These are phyloP conservation scores for Bugula neritina DNA, from an alignment of 2,888 invertebrate species.

Conservation along the genomic window DNA sequence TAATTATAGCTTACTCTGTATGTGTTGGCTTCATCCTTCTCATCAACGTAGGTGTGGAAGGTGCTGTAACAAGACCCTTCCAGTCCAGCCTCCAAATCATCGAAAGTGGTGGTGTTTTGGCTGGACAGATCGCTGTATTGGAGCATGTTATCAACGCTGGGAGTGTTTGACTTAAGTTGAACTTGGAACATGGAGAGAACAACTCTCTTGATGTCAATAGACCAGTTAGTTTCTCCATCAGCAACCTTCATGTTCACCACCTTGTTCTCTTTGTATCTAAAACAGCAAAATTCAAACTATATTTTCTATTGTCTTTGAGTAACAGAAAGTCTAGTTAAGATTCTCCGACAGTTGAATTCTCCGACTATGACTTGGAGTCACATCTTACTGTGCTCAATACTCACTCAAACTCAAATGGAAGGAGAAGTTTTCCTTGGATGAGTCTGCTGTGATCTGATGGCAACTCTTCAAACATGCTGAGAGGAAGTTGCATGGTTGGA, in stretches of 20 bases:
- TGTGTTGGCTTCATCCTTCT: not conserved
- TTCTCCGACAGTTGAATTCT: too few relatives aligned
- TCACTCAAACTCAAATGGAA: not conserved
- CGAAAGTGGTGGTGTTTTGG: not conserved
- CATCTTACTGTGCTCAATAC: not conserved
- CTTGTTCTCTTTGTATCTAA: slow-evolving; percentile 52
- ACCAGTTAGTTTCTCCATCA: too few relatives aligned
- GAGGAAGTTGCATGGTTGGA: not conserved
- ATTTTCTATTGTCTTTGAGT: slow-evolving; percentile 35
- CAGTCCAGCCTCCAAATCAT: not conserved
- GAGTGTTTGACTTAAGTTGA: not conserved
- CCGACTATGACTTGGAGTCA: too few relatives aligned
- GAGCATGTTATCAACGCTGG: not conserved
- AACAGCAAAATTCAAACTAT: slow-evolving; percentile 37
- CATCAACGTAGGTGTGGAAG: not conserved
- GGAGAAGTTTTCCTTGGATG: not conserved
- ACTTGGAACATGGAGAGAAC: slow-evolving; percentile 33
- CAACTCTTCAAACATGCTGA: not conserved
- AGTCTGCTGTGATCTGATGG: not conserved
- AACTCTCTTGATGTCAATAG: too few relatives aligned
- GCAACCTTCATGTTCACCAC: too few relatives aligned
- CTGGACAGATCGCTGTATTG: not conserved
- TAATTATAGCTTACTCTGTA: not conserved
- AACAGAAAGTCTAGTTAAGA: too few relatives aligned
- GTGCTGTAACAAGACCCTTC: slow-evolving; percentile 3